These are phyloP conservation scores for Zaprionus obscuricornis DNA, from an alignment of 2,888 invertebrate genomes.

Conservation along the genomic window DNA sequence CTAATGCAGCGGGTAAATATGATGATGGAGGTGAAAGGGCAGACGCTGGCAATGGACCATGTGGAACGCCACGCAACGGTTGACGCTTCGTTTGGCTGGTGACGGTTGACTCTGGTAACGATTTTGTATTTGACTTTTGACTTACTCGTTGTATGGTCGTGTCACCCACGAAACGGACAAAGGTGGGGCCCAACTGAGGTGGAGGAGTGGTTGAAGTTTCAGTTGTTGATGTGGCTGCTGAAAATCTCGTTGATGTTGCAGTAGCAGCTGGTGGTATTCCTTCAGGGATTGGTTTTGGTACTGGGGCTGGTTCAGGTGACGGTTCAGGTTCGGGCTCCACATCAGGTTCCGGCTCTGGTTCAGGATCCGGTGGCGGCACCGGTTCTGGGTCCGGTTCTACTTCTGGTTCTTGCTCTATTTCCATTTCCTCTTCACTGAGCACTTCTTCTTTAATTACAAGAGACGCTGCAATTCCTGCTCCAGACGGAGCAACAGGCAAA, in stretches of 20 bases:
- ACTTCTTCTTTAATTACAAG: conserved; percentile 69
- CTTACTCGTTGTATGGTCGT: conserved; percentile 80
- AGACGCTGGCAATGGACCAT: conserved; percentile 67
- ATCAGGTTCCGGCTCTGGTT: neutral
- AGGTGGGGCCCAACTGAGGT: conserved; percentile 2
- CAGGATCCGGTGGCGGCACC: conserved; percentile 32
- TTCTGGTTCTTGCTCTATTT: conserved; percentile 19
- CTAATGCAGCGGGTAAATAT: conserved; percentile 16
- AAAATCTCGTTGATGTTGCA: neutral
- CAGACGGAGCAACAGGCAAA: neutral
- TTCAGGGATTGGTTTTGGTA: neutral
- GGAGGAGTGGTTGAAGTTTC: no score
- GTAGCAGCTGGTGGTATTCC: neutral
- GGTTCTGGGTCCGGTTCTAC: conserved; percentile 8
- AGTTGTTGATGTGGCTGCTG: no score
- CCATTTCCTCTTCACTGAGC: conserved; percentile 76
- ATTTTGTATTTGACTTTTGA: conserved; percentile 37
- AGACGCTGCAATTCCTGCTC: neutral
- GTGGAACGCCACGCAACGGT: conserved; percentile 59
- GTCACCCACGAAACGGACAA: conserved; percentile 75
- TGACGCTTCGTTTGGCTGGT: conserved; percentile 57
- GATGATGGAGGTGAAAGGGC: conserved; percentile 36
- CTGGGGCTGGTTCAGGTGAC: neutral
- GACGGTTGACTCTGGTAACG: conserved; percentile 8
- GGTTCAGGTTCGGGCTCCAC: conserved; percentile 7